These are phyloP conservation scores for Lucinisca nassula DNA, from an alignment of 2,888 invertebrate genomes.

Conservation along the genomic window DNA sequence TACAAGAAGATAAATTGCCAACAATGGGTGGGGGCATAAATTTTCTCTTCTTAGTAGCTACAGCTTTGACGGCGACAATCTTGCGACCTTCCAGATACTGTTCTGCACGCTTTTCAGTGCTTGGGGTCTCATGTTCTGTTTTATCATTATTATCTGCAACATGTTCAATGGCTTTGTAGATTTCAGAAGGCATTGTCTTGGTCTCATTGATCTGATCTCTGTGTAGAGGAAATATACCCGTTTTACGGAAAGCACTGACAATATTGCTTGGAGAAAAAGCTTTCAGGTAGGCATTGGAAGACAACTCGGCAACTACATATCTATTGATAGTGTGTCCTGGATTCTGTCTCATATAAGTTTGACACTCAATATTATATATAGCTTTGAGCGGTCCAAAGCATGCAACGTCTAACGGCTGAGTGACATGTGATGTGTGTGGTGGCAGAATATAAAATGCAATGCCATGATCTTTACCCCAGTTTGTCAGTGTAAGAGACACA, in stretches of 20 bases:
- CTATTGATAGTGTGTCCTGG: conserved; percentile 23
- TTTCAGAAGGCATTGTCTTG: neutral
- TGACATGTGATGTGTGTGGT: conserved; percentile 43
- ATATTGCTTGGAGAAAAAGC: neutral
- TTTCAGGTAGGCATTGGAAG: neutral
- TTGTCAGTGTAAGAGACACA: conserved; percentile 31
- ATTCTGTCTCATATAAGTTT: conserved; percentile 31
- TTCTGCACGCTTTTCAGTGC: too few species aligned
- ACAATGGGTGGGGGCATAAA: too few species aligned
- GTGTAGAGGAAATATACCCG: neutral
- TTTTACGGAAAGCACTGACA: neutral
- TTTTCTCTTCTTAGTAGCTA: too few species aligned
- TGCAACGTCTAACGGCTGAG: conserved; percentile 50
- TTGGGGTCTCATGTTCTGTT: too few species aligned
- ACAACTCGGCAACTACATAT: conserved; percentile 31
- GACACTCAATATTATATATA: conserved; percentile 31
- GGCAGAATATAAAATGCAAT: conserved; percentile 45
- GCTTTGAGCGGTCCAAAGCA: conserved; percentile 53
- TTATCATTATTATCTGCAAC: too few species aligned
- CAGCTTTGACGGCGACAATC: too few species aligned
- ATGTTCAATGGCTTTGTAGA: too few species aligned
- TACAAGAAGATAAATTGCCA: too few species aligned
- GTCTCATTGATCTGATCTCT: neutral
- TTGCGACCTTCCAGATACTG: too few species aligned
- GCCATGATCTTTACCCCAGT: conserved; percentile 41